Evolutionary conservation across 2,888 invertebrate species (phyloP), one percentile per base, ranked within the genome.

Genomic region (Autographa pulchrina): DNA sequence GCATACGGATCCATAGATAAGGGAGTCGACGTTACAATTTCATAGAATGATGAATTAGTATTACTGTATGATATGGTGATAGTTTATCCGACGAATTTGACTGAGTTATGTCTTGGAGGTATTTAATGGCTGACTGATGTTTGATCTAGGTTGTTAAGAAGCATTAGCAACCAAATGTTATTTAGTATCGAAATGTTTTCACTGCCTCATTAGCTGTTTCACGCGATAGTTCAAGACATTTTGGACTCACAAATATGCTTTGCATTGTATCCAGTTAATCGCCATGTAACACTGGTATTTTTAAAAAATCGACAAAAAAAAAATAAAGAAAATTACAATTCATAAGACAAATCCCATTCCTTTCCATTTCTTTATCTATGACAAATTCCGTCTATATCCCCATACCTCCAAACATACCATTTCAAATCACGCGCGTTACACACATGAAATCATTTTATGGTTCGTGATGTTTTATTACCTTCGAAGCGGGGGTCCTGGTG

Each of bases 371-470:
- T 16, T 0, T 11, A 25, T 13, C 16, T 58, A 63, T 20, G 4
- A 11, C 56, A 20, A 35, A 66, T 64, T 68, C 68, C 62, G 31
- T 63, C 67, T 25, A 62, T 70, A 63, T 58, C 60, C 62, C 18
- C 61, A 41, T n/a, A 65, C 11, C 60, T 52, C 81, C 61, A 63
- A 65, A 78, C 70, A 75, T 69, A 77, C 71, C 68, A 67, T 72
- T 59, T 72, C 70, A 81, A 82, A 75, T 84, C 67, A 75, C 74
- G 72, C 75, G 66, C 70, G 68, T 48, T 65, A 75, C 61, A 77
- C 73, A 74, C 61, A 71, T 76, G 71, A 74, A 77, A 75, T 75
- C 25, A 75, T 81, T 85, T 81, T 81, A 81, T 79, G 77, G 78
- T 18, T 60, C 76, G 65, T 75, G 67, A 69, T 63, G 67, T 83